These are phyloP conservation scores for Austrofundulus limnaeus DNA, from an alignment of 2,113 vertebrate genomes.

Conservation along the genomic window DNA sequence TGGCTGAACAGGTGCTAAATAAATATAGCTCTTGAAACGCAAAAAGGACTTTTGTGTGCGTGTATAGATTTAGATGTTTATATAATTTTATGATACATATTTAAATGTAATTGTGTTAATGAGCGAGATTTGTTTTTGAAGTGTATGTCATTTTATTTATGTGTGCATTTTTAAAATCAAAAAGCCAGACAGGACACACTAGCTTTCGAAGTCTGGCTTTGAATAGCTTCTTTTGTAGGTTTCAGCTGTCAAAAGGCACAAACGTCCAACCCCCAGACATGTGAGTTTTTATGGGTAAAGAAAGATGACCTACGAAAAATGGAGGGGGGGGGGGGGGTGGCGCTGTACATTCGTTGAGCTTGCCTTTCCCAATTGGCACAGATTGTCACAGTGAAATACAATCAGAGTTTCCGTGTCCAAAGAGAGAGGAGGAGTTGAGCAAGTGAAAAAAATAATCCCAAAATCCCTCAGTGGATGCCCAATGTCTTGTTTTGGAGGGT, in stretches of 20 bases:
- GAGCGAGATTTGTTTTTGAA: too few relatives aligned
- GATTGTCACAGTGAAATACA: conserved; percentile 72
- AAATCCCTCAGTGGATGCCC: conserved; percentile 66
- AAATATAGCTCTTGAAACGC: too few relatives aligned
- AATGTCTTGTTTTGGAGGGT: conserved; percentile 75
- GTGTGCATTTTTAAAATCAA: not conserved
- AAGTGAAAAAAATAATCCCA: conserved; percentile 66
- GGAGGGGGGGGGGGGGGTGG: conserved; percentile 21
- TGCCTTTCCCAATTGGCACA: conserved; percentile 69
- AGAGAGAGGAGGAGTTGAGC: conserved; percentile 46
- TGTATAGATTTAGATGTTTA: too few relatives aligned
- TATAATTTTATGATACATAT: too few relatives aligned
- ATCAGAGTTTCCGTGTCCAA: conserved; percentile 68
- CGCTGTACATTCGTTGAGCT: conserved; percentile 53
- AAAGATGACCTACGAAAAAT: conserved; percentile 21
- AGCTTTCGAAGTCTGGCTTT: conserved; percentile 2
- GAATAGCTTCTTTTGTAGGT: conserved; percentile 8
- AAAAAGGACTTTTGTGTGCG: too few relatives aligned
- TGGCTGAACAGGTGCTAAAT: too few relatives aligned
- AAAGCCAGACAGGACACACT: not conserved
- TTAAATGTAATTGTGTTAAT: not conserved
- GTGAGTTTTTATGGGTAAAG: conserved; percentile 30
- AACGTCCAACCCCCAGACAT: conserved; percentile 11
- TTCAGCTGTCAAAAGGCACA: not conserved
- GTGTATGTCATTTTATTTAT: not conserved